Evolutionary conservation across 1,140 invertebrate species (phyloP), one percentile per base, ranked within the genome.

Genomic region (Psix sp.): DNA sequence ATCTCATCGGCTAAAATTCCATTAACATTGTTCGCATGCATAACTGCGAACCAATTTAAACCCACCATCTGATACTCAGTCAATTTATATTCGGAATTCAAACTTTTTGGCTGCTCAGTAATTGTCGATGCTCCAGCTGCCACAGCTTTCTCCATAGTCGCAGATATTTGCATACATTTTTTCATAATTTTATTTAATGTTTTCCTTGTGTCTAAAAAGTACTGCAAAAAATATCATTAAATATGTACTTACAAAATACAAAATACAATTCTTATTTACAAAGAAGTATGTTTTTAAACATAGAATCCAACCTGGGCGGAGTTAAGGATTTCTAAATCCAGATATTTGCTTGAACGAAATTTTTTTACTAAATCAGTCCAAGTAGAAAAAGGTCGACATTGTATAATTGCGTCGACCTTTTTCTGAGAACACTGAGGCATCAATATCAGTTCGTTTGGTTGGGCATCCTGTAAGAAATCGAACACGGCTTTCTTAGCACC

Each of bases 1-100:
- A 95, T 95, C 86, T 95, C 94, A 81, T 95, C 94, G 0, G 96
- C 96, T 46, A 99, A 87, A 75, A 98, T 98, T n/a, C 95, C 95
- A 85, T 97, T 98, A 1, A 98, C 91, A 20, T 94, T 91, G 74
- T 97, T 94, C 17, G 92, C 90, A 80, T 98, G 94, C 88, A 99
- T 92, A 1, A 98, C 91, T 0, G 93, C 91, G 0, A 99, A 85
- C 97, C 97, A 99, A 83, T 98, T 98, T 0, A 99, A 87, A 5
- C 97, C 97, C 15, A 98, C 92, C 86, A 98, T 89, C 88, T 98
- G 97, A 86, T 98, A 98, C 11, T 92, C 90, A 4, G 95, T 93
- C 66, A 98, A 87, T 78, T 90, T 92, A 54, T 93, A 86, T 26
- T 91, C 91, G 77, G 67, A 79, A 21, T 77, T 66, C 42, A 88